Percentiles rank a stretch among this genome's conserved stretches.
These are phyloP conservation scores for Plumapathes pennacea DNA, from an alignment of 92 coral and sea anemone species.

Conservation along the genomic window DNA sequence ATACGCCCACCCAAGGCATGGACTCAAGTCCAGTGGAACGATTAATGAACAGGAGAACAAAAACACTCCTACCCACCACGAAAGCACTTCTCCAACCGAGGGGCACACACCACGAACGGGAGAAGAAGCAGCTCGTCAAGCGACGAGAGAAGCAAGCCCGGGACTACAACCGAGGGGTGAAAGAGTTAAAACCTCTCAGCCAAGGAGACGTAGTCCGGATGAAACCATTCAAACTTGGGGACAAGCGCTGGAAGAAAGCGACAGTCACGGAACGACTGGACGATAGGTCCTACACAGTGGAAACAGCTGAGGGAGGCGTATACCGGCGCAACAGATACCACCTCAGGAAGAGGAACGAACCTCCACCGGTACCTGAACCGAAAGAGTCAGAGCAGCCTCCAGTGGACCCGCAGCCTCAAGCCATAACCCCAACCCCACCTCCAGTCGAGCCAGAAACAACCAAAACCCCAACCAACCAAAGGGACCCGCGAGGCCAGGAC, in stretches of 20 bases:
- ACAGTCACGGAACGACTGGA: slow-evolving; percentile 6
- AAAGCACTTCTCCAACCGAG: slow-evolving; percentile 5
- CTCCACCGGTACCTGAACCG: neutral
- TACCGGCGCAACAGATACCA: slow-evolving; percentile 12
- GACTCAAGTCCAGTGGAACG: slow-evolving; percentile 7
- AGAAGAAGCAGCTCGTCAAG: neutral
- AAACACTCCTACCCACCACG: slow-evolving; percentile 10
- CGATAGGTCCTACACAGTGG: neutral
- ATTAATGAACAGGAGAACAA: slow-evolving; percentile 4
- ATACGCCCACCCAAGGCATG: slow-evolving; percentile 20
- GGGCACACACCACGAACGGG: neutral
- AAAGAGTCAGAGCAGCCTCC: too few relatives aligned
- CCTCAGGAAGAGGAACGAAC: neutral
- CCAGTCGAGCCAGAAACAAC: too few relatives aligned
- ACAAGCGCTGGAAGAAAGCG: slow-evolving; percentile 7
- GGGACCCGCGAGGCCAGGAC: too few relatives aligned
- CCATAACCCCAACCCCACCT: too few relatives aligned
- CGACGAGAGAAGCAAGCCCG: slow-evolving; percentile 5
- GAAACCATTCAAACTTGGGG: slow-evolving; percentile 3
- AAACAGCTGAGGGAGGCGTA: neutral
- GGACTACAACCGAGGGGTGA: neutral
- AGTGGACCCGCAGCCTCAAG: neutral
- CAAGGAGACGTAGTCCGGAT: slow-evolving; percentile 15
- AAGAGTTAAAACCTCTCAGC: neutral
- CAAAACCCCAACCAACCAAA: too few relatives aligned